Evolutionary conservation across 2,113 vertebrate species (phyloP).

Genomic region (Paralichthys olivaceus): DNA sequence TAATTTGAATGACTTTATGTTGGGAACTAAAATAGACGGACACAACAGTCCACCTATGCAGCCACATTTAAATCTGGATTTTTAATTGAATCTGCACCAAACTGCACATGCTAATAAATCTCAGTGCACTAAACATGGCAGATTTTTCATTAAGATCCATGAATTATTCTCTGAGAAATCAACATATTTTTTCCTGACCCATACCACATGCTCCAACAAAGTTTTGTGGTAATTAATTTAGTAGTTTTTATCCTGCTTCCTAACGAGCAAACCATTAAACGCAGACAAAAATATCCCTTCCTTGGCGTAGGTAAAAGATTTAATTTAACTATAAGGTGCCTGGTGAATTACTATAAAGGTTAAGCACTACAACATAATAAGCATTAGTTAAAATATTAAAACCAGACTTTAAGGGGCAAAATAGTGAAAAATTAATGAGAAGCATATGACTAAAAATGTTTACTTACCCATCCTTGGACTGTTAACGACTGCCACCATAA

Average conservation of each 20-base stretch:
- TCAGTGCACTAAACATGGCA: too few species aligned
- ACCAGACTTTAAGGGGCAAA: neutral
- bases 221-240: neutral
- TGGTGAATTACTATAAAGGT: neutral
- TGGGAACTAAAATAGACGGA: neutral
- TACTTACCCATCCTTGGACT: constrained; percentile 15
- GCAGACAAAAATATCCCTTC: too few species aligned
- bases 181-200: neutral
- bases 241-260: neutral
- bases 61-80: neutral
- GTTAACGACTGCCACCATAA: constrained; percentile 14
- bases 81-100: neutral
- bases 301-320: too few species aligned
- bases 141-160: too few species aligned
- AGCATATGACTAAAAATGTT: constrained; percentile 6
- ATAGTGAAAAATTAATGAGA: neutral
- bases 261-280: too few species aligned
- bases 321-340: neutral
- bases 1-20: neutral
- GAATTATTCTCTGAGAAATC: too few species aligned
- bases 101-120: neutral
- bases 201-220: neutral
- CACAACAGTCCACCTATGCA: neutral
- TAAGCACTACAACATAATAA: neutral
- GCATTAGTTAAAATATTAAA: neutral